Conservation (phyloP, 2,797 vertebrate genomes). For the Benthosema pterotum region DNA sequence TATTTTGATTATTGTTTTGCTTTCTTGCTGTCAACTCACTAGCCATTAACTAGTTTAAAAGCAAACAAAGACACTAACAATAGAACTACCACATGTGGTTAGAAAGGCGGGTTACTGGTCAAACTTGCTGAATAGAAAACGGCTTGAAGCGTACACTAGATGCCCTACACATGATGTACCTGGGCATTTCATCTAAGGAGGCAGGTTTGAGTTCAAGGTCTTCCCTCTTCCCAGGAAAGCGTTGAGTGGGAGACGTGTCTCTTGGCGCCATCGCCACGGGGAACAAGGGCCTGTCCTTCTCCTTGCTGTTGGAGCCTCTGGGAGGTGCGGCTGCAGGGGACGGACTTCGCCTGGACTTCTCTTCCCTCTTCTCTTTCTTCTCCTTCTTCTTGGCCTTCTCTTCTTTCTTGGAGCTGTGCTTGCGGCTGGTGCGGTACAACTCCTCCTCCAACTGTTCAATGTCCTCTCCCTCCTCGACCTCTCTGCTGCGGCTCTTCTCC, state of each 20-base stretch:
- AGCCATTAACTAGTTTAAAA: no score
- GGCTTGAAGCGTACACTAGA: no score
- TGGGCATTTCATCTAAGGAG: conserved; percentile 86
- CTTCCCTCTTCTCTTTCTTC: conserved; percentile 80
- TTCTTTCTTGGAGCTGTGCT: conserved; percentile 88
- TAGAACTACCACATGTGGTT: no score
- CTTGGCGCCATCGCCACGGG: conserved; percentile 74
- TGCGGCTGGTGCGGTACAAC: conserved; percentile 88
- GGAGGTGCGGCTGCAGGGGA: conserved; percentile 75
- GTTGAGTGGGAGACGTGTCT: conserved; percentile 73
- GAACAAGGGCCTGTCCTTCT: conserved; percentile 81
- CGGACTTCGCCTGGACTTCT: conserved; percentile 82
- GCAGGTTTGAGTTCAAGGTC: conserved; percentile 91
- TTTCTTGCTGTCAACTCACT: neutral
- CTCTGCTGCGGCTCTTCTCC: conserved; percentile 83
- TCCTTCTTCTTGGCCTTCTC: conserved; percentile 86
- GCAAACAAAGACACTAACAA: no score
- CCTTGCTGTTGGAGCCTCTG: conserved; percentile 79
- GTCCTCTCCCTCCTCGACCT: conserved; percentile 76
- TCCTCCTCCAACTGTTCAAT: conserved; percentile 87
- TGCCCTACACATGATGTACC: conserved; percentile 68
- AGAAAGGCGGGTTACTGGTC: no score
- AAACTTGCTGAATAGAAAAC: no score
- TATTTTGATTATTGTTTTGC: neutral
- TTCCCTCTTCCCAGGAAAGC: conserved; percentile 85